phyloP scores from a whole-genome alignment of 1,140 invertebrate genomes.

The Aphelenchoides avenae region DNA sequence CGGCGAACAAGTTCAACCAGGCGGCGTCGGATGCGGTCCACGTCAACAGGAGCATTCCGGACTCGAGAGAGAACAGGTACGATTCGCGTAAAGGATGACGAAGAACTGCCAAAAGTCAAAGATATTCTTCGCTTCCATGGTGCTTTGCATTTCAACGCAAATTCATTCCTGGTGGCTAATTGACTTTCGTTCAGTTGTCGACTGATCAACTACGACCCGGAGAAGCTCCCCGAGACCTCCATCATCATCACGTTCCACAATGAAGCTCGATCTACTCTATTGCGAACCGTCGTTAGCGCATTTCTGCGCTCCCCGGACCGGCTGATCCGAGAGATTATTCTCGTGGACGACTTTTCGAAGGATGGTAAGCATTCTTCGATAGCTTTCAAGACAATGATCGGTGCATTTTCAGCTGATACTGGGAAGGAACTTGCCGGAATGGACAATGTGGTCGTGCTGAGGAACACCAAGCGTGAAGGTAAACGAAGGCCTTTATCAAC shows the following conservation, averaged over 20 bases:
- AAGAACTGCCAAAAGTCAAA: conserved; percentile 1
- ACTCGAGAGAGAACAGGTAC: conserved; percentile 82
- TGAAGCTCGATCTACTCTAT: conserved; percentile 81
- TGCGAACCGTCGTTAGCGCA: conserved; percentile 81
- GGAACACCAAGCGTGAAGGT: conserved; percentile 84
- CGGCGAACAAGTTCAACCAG: conserved; percentile 88
- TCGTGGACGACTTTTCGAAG: conserved; percentile 74
- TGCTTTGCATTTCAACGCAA: conserved; percentile 5
- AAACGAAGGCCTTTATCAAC: neutral
- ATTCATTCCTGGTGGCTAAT: neutral
- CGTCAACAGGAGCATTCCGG: conserved; percentile 82
- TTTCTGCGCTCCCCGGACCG: conserved; percentile 74
- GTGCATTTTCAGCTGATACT: conserved; percentile 71
- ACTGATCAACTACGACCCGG: conserved; percentile 14
- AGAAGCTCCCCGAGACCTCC: conserved; percentile 67
- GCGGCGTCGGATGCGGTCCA: conserved; percentile 82
- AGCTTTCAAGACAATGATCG: too few species aligned
- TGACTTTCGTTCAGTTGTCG: conserved; percentile 41
- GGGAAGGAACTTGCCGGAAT: conserved; percentile 83
- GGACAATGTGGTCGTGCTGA: conserved; percentile 82
- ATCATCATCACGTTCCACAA: conserved; percentile 95
- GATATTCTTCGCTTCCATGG: neutral
- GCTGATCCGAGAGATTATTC: conserved; percentile 78
- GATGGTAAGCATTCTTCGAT: conserved; percentile 61
- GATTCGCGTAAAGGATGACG: too few species aligned